Base-by-base conservation (phyloP, 2,888 invertebrate species). In the Hirtodrosophila confusa region DNA sequence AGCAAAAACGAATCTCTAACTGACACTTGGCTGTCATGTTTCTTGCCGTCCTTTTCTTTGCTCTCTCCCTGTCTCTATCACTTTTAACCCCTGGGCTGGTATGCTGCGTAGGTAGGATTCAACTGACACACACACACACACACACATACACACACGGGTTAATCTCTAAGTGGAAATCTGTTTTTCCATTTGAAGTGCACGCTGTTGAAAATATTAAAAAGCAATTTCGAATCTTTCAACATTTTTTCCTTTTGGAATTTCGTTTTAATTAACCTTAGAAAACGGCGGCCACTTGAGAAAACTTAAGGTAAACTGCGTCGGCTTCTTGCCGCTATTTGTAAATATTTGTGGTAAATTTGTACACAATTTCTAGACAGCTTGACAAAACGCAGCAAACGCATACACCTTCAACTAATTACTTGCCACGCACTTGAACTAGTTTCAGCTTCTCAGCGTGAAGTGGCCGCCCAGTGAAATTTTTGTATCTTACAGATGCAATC, bases 171-270 rank as follows among this genome's bases (percentile, higher is more conserved):
- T 83, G 76, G 80, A 85, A 85, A 86, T 85, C 75, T 69, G 64
- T 67, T 67, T 69, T 31, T 43, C 48, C 45, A 37, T 54, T 54
- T 72, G 37, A 66, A 67, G 68, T 69, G 66, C 53, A 4, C 12
- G 48, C 62, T 74, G 76, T 75, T 71, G 88, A 87, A 77, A 85
- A 86, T 87, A 84, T 84, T 87, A 87, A 84, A 87, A 84, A 73
- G 74, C 79, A 70, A 83, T 83, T 83, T 72, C 51, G 48, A 63
- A 74, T 68, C 69, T 75, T 55, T 70, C 61, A 70, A 31, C 74
- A 40, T 58, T 58, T 65, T 67, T 39, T 11, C 62, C 47, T 44
- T 23, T 33, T 31, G 58, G 56, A 69, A 69, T 67, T 73, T 60
- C 12, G n/a, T 64, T 86, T 78, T 87, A 87, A 87, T 87, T 76